These are phyloP conservation scores for Chamaedrilus cognettii DNA, from an alignment of 2,888 invertebrate genomes.

Conservation along the genomic window DNA sequence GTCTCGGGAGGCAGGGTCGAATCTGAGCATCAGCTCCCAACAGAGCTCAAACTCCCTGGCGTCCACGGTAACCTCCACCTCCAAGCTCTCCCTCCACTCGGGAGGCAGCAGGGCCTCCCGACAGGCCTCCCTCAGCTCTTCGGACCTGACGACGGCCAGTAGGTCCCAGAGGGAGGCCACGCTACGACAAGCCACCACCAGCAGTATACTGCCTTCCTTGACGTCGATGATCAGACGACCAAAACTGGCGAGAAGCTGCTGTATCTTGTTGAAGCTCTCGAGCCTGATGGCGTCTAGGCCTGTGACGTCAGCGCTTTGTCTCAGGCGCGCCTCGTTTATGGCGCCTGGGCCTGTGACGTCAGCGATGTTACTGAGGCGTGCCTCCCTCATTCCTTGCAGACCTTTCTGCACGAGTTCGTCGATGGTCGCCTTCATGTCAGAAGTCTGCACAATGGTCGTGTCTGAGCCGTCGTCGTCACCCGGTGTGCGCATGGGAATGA, in stretches of 20 bases:
- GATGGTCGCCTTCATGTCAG: too few relatives aligned
- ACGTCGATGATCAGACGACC: conserved; percentile 1
- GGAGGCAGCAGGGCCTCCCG: conserved; percentile 1
- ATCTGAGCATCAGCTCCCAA: neutral
- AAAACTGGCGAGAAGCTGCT: conserved; percentile 3
- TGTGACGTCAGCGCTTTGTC: neutral
- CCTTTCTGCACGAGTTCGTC: too few relatives aligned
- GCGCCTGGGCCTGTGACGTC: too few relatives aligned
- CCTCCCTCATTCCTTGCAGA: too few relatives aligned
- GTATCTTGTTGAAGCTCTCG: conserved; percentile 8
- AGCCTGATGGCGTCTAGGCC: neutral
- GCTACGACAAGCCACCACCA: neutral
- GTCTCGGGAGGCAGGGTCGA: neutral
- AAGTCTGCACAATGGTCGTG: too few relatives aligned
- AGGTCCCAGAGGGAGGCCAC: conserved; percentile 8
- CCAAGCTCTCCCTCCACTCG: conserved; percentile 4
- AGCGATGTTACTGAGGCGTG: too few relatives aligned
- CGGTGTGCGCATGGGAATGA: too few relatives aligned
- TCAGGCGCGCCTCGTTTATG: neutral
- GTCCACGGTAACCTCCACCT: conserved; percentile 10
- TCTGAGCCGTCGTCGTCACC: too few relatives aligned
- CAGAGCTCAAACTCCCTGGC: conserved; percentile 1
- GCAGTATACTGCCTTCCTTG: conserved; percentile 5
- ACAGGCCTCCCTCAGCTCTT: conserved; percentile 5
- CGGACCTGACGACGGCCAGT: neutral